Percentiles rank a stretch among this genome's conserved stretches.
Conservation (phyloP, 2,888 invertebrate genomes). For the Protodeltote pygarga region DNA sequence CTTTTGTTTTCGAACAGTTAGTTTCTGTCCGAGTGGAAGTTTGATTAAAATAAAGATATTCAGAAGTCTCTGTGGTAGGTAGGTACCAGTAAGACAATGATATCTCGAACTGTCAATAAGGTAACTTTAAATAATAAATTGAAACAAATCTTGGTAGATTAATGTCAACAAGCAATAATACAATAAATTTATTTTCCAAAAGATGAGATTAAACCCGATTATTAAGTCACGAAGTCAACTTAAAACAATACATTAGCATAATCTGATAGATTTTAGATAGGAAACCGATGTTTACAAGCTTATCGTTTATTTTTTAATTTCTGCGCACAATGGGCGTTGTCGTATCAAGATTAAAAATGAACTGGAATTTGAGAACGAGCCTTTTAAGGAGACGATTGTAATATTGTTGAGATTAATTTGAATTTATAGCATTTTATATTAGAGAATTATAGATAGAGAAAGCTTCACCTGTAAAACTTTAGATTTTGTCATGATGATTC, state of each 20-base stretch:
- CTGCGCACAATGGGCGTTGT: slow-evolving; percentile 35
- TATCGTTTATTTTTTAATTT: slow-evolving; percentile 33
- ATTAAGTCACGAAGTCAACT: slow-evolving; percentile 25
- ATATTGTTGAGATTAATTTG: no score
- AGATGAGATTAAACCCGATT: slow-evolving; percentile 28
- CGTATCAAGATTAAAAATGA: slow-evolving; percentile 38
- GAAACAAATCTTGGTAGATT: neutral
- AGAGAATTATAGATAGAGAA: no score
- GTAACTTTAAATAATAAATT: no score
- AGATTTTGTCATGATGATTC: no score
- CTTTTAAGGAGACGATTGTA: neutral
- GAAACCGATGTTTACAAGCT: slow-evolving; percentile 13
- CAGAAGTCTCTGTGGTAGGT: no score
- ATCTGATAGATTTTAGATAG: slow-evolving; percentile 34
- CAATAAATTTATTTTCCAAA: slow-evolving; percentile 11
- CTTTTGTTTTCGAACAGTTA: no score
- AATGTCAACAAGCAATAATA: slow-evolving; percentile 2
- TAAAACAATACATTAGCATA: slow-evolving; percentile 41
- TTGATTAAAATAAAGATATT: no score
- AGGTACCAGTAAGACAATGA: no score
- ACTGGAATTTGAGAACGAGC: slow-evolving; percentile 1
- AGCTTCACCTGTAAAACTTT: no score
- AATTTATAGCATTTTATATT: no score
- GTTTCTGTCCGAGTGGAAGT: no score
- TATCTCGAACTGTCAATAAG: no score